Evolutionary conservation across 64 coral and sea anemone species (phyloP).

Genomic region (Pocillopora damicornis): DNA sequence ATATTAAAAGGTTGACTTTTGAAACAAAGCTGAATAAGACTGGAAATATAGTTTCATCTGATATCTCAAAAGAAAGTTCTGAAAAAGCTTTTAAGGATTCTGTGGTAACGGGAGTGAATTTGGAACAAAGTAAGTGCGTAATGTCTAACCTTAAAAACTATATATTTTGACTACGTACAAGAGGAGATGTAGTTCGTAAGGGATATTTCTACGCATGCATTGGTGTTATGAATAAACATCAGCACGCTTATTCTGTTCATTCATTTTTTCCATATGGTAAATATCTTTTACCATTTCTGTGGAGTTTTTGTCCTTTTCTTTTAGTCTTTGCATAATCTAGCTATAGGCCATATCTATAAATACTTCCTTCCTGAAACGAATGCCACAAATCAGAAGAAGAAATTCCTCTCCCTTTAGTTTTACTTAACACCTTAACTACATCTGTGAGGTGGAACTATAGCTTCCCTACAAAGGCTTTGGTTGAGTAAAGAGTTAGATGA

Average conservation of each 20-base stretch:
- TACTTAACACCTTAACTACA: no score
- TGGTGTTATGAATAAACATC: background rate
- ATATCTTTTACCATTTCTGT: no score
- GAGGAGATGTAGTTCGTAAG: background rate
- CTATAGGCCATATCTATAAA: no score
- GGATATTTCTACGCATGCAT: background rate
- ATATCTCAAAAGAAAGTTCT: background rate
- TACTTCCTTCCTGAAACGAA: no score
- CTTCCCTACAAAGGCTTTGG: no score
- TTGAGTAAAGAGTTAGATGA: no score
- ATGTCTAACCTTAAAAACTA: background rate
- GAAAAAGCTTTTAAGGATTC: background rate
- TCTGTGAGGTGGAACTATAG: no score
- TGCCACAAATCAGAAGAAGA: no score
- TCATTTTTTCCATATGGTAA: background rate
- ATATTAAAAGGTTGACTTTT: conserved; percentile 3
- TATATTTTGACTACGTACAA: no score
- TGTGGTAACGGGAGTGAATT: background rate
- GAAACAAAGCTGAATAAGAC: background rate
- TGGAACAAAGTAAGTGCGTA: conserved; percentile 22
- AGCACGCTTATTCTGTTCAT: background rate
- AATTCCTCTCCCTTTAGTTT: no score
- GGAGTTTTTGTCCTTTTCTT: no score
- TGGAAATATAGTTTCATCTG: background rate
- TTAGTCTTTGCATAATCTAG: no score